Evolutionary conservation across 1,140 invertebrate species (phyloP).

Genomic region (Orussus abietinus): DNA sequence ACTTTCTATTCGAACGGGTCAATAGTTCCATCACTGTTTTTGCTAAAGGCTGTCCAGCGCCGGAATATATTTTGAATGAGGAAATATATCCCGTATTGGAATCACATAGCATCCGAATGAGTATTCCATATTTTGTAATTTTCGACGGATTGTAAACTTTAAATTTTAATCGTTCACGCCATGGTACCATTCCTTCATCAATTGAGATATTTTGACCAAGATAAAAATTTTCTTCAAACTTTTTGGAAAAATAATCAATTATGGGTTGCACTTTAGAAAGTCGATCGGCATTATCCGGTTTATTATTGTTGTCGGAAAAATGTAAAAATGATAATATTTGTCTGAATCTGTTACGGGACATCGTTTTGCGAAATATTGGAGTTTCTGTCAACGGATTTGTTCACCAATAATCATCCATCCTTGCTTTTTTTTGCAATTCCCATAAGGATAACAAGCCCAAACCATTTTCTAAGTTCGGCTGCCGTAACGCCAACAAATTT

Average conservation of each 20-base stretch:
- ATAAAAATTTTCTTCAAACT: too few relatives aligned
- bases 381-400: conserved; percentile 20
- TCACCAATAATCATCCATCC: conserved; percentile 30
- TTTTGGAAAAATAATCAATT: too few relatives aligned
- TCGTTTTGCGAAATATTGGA: conserved; percentile 23
- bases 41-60: conserved; percentile 1
- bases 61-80: background rate
- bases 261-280: too few relatives aligned
- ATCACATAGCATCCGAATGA: conserved; percentile 1
- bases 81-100: conserved; percentile 1
- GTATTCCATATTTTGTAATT: conserved; percentile 1
- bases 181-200: too few relatives aligned
- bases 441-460: conserved; percentile 26
- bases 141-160: conserved; percentile 6
- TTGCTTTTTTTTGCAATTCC: conserved; percentile 11
- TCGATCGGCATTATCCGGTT: too few relatives aligned
- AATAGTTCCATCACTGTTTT: conserved; percentile 2
- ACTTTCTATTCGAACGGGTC: conserved; percentile 4
- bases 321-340: too few relatives aligned
- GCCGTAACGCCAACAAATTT: conserved; percentile 14
- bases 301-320: too few relatives aligned
- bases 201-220: too few relatives aligned
- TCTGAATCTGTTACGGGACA: too few relatives aligned
- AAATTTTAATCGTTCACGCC: too few relatives aligned
- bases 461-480: conserved; percentile 25